Evolutionary conservation across 2,113 vertebrate species (phyloP).

Genomic region (Serinus canaria): DNA sequence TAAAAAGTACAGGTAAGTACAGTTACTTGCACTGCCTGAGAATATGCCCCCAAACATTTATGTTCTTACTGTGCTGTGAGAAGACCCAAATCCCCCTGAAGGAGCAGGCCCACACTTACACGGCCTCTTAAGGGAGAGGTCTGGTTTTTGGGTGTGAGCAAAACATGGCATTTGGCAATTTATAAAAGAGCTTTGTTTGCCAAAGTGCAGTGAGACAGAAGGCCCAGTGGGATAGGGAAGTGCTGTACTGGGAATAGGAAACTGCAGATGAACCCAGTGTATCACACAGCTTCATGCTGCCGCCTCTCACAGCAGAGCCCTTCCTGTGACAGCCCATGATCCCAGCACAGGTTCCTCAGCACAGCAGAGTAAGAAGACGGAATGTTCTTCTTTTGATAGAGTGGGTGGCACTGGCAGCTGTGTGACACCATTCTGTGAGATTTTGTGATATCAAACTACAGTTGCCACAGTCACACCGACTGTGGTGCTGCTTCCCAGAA

Average conservation of each 20-base stretch:
- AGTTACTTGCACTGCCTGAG: neutral
- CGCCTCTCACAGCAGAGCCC: neutral
- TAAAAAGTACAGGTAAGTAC: neutral
- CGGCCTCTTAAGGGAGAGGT: rapidly evolving
- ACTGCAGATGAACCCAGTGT: rapidly evolving
- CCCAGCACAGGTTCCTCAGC: neutral
- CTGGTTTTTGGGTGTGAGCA: neutral
- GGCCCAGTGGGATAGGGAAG: neutral
- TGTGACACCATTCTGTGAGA: rapidly evolving
- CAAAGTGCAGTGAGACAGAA: neutral
- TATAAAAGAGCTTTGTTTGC: neutral
- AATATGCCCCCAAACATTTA: neutral
- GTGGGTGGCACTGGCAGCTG: neutral
- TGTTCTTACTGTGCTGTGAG: rapidly evolving
- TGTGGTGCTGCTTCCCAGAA: rapidly evolving
- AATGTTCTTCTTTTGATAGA: neutral
- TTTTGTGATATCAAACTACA: rapidly evolving
- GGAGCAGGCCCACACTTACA: neutral
- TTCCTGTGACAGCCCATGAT: neutral
- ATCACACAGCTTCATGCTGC: rapidly evolving
- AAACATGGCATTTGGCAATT: neutral
- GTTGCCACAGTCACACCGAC: rapidly evolving
- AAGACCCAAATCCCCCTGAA: neutral
- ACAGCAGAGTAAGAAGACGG: rapidly evolving
- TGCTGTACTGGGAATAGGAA: neutral